Conservation (phyloP, 2,797 vertebrate species). For the Poeciliopsis infans region DNA sequence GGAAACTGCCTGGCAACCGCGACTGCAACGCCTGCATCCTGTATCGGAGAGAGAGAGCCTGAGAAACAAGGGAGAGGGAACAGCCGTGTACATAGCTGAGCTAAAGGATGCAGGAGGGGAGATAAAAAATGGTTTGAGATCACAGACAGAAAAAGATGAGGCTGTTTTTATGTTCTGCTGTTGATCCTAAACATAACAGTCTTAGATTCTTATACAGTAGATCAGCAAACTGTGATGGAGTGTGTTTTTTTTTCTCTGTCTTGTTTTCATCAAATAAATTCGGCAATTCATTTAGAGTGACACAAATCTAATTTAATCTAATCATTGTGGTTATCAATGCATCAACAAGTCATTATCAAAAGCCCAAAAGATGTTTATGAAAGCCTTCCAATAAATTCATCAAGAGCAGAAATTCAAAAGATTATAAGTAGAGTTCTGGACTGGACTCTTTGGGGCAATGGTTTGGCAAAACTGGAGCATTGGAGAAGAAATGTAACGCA, state of each 20-base stretch:
- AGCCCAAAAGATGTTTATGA: neutral
- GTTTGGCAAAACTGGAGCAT: neutral
- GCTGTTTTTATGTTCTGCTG: neutral
- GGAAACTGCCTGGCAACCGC: conserved; percentile 78
- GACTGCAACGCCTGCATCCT: conserved; percentile 50
- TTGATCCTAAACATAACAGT: neutral
- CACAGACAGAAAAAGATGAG: neutral
- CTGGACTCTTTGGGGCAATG: neutral
- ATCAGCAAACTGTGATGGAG: neutral
- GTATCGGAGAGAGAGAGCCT: conserved; percentile 10
- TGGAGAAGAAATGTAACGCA: neutral
- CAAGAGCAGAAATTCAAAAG: neutral
- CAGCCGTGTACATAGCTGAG: conserved; percentile 11
- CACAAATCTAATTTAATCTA: neutral
- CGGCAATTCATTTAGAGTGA: neutral
- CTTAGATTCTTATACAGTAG: neutral
- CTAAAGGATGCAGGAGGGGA: conserved; percentile 2
- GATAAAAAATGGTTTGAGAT: too few relatives aligned
- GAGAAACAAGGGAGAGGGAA: conserved; percentile 23
- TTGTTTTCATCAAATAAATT: neutral
- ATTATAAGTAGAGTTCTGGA: neutral
- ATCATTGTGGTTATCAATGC: neutral
- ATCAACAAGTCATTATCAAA: neutral
- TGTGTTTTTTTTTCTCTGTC: neutral
- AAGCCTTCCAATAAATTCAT: neutral